These are phyloP conservation scores for Procapra przewalskii DNA, from an alignment of 2,113 vertebrate species.

Conservation along the genomic window DNA sequence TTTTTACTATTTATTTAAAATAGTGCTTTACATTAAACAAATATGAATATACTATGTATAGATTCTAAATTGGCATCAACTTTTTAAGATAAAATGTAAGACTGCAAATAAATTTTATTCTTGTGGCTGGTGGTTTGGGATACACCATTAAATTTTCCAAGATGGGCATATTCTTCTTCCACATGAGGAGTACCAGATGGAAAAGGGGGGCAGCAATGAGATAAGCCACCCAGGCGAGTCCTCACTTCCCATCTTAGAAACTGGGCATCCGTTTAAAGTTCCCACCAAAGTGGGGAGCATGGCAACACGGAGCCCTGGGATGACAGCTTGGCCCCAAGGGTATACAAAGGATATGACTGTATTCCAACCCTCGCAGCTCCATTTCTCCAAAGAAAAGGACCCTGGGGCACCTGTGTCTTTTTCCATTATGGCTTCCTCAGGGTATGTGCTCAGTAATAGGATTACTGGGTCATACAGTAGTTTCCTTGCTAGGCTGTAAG, in stretches of 20 bases:
- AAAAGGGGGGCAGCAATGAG: not conserved
- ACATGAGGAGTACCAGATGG: not conserved
- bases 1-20: not conserved
- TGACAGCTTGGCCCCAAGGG: not conserved
- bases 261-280: not conserved
- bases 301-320: not conserved
- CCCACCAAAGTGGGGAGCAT: not conserved
- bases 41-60: not conserved
- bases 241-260: not conserved
- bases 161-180: not conserved
- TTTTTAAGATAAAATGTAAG: not conserved
- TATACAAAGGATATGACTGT: not conserved
- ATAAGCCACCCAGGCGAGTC: not conserved
- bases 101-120: not conserved
- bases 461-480: not conserved
- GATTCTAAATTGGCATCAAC: not conserved
- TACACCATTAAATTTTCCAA: not conserved
- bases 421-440: not conserved
- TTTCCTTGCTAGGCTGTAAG: not conserved
- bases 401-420: not conserved
- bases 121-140: not conserved
- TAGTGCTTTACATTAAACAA: not conserved
- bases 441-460: not conserved
- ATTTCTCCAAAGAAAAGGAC: not conserved
- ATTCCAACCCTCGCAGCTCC: not conserved